Evolutionary conservation across 1,140 invertebrate genomes (phyloP), one percentile per base, ranked within the genome.

Genomic region (Caenorhabditis briggsae): DNA sequence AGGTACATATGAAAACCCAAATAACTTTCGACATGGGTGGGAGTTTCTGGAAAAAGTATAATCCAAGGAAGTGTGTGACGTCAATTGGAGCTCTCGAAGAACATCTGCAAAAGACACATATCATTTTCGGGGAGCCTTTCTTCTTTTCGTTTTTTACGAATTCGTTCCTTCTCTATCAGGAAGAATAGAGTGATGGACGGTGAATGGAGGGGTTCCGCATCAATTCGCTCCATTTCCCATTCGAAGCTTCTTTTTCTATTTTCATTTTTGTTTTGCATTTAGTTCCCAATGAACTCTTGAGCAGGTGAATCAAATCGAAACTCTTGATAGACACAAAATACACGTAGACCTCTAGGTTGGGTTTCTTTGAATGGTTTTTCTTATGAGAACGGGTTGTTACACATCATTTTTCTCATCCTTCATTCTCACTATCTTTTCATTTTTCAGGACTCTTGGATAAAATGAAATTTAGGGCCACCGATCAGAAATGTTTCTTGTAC

Each of bases 241-340:
- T 59, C 8, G n/a, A n/a, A 59, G 8, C 18, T 59, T 59, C 56
- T 20, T 59, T 7, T 20, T 59, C 56, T 59, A 59, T 59, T 59
- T 59, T n/a, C 20, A 59, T 59, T 8, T 8, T 20, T 59, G 9
- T n/a, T 59, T 33, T 33, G 33, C 1, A 33, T 33, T 53, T 53
- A 53, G 50, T 53, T 53, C 56, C 5, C 56, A 59, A 5, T 59
- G 56, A 59, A 59, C 56, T 59, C 8, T 5, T 20, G 56, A 20
- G n/a, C 56, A 59, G 56, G 56, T 59, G 56, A 23, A 59, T 16
- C 16, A 9, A 53, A 53, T 53, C 50, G 33, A 33, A 23, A 59
- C 56, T n/a, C n/a, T 59, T 59, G 56, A 59, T 20, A n/a, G 56
- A 59, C 56, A 59, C 56, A 59, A 59, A 59, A 59, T 59, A 59